Evolutionary conservation across 2,113 vertebrate genomes (phyloP).

Genomic region (human): GRCh38 chr18:46771501-46772000

Average conservation of each 20-base stretch:
- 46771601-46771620: background rate
- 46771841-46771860: accelerated
- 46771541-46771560: background rate
- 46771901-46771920: background rate
- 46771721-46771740: background rate
- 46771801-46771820: background rate
- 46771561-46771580: background rate
- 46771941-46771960: background rate
- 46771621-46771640: accelerated
- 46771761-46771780: background rate
- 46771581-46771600: background rate
- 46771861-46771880: background rate
- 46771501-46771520: too few relatives aligned
- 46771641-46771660: background rate
- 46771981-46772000: background rate
- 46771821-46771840: background rate
- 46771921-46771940: background rate
- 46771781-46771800: background rate
- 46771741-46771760: background rate
- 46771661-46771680: background rate
- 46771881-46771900: background rate
- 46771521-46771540: too few relatives aligned
- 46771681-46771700: accelerated
- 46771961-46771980: too few relatives aligned
- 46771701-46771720: background rate